Conservation (phyloP, 2,113 vertebrate species). For the Crotophaga sulcirostris region DNA sequence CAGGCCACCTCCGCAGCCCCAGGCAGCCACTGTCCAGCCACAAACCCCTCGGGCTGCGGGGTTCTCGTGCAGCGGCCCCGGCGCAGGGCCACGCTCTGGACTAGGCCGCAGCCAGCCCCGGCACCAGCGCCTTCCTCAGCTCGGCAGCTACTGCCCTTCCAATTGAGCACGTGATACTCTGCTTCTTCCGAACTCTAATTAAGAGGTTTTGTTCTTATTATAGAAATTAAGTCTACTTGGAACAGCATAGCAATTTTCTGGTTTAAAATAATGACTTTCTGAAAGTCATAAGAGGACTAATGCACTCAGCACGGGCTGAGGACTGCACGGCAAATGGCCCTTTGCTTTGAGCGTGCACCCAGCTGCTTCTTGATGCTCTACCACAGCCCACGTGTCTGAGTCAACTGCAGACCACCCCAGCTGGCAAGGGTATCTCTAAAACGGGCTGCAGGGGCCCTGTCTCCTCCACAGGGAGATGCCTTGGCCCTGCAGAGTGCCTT, state of each 20-base stretch:
- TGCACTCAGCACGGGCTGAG: neutral
- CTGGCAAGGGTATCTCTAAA: neutral
- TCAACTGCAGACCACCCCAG: neutral
- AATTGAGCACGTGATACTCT: neutral
- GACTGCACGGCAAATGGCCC: neutral
- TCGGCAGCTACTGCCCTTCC: neutral
- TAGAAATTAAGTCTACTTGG: constrained; percentile 35
- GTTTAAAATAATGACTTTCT: constrained; percentile 18
- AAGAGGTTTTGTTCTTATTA: neutral
- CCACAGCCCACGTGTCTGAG: fast-evolving
- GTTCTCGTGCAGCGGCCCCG: fast-evolving
- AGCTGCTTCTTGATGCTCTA: neutral
- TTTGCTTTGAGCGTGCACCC: neutral
- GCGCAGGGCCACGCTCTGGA: neutral
- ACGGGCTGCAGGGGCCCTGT: neutral
- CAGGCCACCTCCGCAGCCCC: fast-evolving
- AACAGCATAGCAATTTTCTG: constrained; percentile 50
- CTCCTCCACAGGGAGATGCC: neutral
- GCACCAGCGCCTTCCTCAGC: fast-evolving
- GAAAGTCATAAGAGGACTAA: constrained; percentile 34
- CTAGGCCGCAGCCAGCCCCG: fast-evolving
- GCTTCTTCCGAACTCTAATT: neutral
- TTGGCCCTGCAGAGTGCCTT: neutral
- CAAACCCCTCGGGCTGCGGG: fast-evolving
- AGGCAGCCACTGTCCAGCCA: fast-evolving